A percentile compares a stretch with the other conserved stretches of the same genome.
Conservation (phyloP, 2,113 vertebrate species). For the Meleagris gallopavo region DNA sequence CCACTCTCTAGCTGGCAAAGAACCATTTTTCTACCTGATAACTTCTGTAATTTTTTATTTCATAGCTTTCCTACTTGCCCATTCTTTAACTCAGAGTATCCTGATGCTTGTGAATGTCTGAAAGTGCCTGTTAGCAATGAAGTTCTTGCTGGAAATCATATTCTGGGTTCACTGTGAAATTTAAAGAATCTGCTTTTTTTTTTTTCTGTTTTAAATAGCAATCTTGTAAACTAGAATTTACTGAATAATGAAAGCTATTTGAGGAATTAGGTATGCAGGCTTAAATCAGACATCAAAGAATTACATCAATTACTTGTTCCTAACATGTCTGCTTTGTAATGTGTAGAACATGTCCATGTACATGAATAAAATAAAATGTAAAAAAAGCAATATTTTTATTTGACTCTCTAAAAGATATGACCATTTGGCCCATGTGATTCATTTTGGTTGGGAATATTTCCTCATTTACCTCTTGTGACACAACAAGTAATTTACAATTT, state of each 20-base stretch:
- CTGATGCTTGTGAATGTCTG: background rate
- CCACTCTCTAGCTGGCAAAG: background rate
- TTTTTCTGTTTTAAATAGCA: background rate
- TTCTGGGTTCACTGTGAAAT: background rate
- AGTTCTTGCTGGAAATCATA: background rate
- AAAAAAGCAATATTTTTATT: background rate
- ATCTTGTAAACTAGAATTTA: background rate
- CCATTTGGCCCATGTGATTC: background rate
- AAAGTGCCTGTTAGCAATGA: background rate
- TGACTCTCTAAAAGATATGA: background rate
- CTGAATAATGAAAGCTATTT: background rate
- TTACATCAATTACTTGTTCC: background rate
- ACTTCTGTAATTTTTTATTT: background rate
- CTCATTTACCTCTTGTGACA: background rate
- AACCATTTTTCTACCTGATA: background rate
- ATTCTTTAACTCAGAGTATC: background rate
- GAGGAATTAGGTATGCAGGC: background rate
- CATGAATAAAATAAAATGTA: background rate
- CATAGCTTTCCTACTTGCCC: background rate
- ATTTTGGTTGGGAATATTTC: conserved; percentile 1
- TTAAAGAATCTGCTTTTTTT: background rate
- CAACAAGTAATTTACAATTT: background rate
- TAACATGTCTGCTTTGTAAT: background rate
- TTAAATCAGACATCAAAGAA: conserved; percentile 15
- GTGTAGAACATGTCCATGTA: background rate